Percentiles rank a stretch among this genome's conserved stretches.
These are phyloP conservation scores for Tenrec ecaudatus DNA, from an alignment of 2,113 vertebrate species.

Conservation along the genomic window DNA sequence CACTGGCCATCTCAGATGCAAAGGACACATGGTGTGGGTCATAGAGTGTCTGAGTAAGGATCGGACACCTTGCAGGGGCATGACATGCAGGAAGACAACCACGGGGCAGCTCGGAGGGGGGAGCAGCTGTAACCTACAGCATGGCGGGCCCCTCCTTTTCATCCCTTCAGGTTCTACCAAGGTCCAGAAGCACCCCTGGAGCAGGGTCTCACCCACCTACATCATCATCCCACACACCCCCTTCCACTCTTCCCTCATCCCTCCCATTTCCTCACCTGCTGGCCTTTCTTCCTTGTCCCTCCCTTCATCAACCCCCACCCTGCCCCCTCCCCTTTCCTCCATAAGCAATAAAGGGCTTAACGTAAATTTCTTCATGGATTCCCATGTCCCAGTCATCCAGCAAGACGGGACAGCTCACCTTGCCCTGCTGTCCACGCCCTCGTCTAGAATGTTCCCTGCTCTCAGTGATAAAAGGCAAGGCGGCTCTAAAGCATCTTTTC, in stretches of 20 bases:
- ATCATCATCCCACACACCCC: not conserved
- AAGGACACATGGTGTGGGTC: too few relatives aligned
- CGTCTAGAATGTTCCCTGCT: too few relatives aligned
- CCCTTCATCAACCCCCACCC: not conserved
- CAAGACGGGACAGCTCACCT: not conserved
- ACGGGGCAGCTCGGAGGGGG: too few relatives aligned
- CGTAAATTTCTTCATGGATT: not conserved
- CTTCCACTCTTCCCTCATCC: not conserved
- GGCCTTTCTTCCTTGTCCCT: not conserved
- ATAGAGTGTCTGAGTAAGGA: too few relatives aligned
- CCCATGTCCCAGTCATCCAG: not conserved
- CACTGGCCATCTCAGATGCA: too few relatives aligned
- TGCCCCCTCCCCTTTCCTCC: not conserved
- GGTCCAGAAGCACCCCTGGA: not conserved
- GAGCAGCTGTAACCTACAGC: too few relatives aligned
- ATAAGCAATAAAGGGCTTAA: not conserved
- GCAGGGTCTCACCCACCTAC: not conserved
- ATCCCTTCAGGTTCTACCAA: too few relatives aligned
- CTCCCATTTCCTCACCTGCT: not conserved
- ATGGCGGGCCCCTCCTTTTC: too few relatives aligned
- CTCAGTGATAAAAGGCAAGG: not conserved
- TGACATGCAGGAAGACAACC: too few relatives aligned
- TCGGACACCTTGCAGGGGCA: too few relatives aligned
- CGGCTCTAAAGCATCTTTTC: not conserved
- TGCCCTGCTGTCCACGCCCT: not conserved